These are phyloP conservation scores for Aphrophora alni DNA, from an alignment of 2,888 invertebrate genomes.

Conservation along the genomic window DNA sequence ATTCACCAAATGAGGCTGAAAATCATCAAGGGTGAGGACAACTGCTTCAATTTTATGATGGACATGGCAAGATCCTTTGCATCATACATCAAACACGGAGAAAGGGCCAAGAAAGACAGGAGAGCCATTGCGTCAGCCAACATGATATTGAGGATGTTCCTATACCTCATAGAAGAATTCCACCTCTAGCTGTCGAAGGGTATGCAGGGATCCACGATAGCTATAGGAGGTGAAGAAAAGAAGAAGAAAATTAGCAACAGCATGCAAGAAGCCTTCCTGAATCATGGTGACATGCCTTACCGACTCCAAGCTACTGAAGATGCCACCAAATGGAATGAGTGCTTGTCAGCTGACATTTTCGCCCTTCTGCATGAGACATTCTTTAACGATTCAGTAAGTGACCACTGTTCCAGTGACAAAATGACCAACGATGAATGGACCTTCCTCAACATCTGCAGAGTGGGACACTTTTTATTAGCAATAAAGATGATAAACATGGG, in stretches of 20 bases:
- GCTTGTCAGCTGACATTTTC: background rate
- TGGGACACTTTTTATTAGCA: background rate
- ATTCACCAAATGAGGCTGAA: no score
- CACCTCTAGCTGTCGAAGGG: background rate
- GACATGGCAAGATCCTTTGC: background rate
- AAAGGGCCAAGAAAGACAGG: slow-evolving; percentile 2
- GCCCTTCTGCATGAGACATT: background rate
- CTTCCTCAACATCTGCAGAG: background rate
- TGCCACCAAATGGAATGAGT: slow-evolving; percentile 21
- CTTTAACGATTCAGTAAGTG: no score
- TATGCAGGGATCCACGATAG: background rate
- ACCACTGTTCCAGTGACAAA: no score
- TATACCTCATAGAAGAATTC: background rate
- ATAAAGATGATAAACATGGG: background rate
- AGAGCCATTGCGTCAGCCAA: slow-evolving; percentile 2
- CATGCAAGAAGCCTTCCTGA: background rate
- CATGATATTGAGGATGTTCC: slow-evolving; percentile 7
- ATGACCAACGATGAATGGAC: background rate
- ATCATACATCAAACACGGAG: slow-evolving; percentile 14
- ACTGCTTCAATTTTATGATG: background rate
- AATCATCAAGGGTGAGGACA: no score
- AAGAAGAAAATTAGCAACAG: no score
- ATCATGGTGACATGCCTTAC: background rate
- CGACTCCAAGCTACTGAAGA: background rate
- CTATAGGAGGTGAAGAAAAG: background rate